Evolutionary conservation across 2,113 vertebrate species (phyloP).

Genomic region (pig (Sus scrofa)): T2T-Sscrofa CM000824.6:195459501-195460000

Average conservation of each 20-base stretch:
- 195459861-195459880: not conserved
- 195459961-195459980: constrained; percentile 52
- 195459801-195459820: not conserved
- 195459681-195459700: not conserved
- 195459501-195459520: not conserved
- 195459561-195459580: not conserved
- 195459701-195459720: not conserved
- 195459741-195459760: not conserved
- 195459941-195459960: constrained; percentile 49
- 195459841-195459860: constrained; percentile 28
- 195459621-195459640: not conserved
- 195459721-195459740: not conserved
- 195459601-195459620: not conserved
- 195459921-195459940: constrained; percentile 56
- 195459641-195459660: not conserved
- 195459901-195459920: constrained; percentile 40
- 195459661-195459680: not conserved
- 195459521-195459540: not conserved
- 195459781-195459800: constrained; percentile 23
- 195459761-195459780: not conserved
- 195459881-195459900: constrained; percentile 28
- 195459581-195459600: not conserved
- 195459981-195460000: constrained; percentile 59
- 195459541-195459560: not conserved
- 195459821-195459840: constrained; percentile 31